phyloP scores from a whole-genome alignment of 2,797 vertebrate species.

The Columba guinea region DNA sequence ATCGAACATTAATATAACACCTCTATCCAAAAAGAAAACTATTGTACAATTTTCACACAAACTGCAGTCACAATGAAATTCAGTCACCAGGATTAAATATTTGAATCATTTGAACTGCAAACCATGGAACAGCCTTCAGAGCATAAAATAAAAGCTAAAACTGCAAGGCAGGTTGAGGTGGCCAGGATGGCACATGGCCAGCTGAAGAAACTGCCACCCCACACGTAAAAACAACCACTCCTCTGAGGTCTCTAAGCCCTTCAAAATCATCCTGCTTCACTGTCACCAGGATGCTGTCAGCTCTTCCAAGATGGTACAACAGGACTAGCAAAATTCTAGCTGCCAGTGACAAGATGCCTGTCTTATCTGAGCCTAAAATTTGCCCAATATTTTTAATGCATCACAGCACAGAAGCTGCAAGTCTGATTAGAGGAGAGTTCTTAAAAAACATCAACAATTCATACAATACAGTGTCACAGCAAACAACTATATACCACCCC shows the following conservation, averaged over 20 bases:
- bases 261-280: background rate
- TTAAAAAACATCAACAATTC: background rate
- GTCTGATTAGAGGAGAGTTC: background rate
- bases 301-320: background rate
- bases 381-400: background rate
- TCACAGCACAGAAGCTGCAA: background rate
- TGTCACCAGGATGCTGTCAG: background rate
- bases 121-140: background rate
- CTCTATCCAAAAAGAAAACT: background rate
- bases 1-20: background rate
- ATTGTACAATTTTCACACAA: background rate
- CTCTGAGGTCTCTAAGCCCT: background rate
- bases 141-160: background rate
- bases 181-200: background rate
- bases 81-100: background rate
- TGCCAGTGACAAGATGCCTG: background rate
- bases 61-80: background rate
- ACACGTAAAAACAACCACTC: rapidly evolving
- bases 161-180: background rate
- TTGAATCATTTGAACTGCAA: background rate
- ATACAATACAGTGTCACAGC: background rate
- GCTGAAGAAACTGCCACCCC: background rate
- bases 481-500: background rate
- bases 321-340: background rate
- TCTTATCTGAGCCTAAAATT: background rate